phyloP scores from a whole-genome alignment of 2,888 invertebrate species.

The Euphydryas editha region DNA sequence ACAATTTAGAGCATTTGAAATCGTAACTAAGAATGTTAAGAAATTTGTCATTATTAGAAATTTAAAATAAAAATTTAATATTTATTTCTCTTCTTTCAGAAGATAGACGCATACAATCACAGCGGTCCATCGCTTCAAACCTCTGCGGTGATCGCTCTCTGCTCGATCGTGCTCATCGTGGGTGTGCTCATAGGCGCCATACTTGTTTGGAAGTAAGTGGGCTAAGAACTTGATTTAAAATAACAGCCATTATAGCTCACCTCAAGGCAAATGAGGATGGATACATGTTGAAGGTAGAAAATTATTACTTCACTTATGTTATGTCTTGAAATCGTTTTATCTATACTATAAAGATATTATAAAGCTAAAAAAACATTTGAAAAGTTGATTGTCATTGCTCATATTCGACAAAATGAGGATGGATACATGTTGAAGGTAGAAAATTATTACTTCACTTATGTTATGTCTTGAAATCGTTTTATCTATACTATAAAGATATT shows the following conservation, averaged over 20 bases:
- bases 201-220: conserved; percentile 93
- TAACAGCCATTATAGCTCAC: conserved; percentile 15
- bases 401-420: conserved; percentile 11
- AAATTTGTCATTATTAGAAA: no score
- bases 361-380: not conserved
- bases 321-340: not conserved
- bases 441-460: not conserved
- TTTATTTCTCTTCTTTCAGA: conserved; percentile 82
- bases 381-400: not conserved
- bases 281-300: conserved; percentile 4
- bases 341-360: not conserved
- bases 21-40: no score
- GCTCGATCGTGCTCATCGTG: conserved; percentile 90
- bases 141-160: conserved; percentile 92
- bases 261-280: conserved; percentile 8
- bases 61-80: conserved; percentile 24
- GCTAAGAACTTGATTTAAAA: conserved; percentile 21
- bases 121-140: conserved; percentile 93
- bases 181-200: conserved; percentile 91
- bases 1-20: no score
- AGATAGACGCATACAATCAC: conserved; percentile 94
- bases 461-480: not conserved
- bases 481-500: not conserved
- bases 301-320: conserved; percentile 1
- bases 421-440: conserved; percentile 4